Evolutionary conservation across 2,113 vertebrate genomes (phyloP).

Genomic region (Egretta garzetta): DNA sequence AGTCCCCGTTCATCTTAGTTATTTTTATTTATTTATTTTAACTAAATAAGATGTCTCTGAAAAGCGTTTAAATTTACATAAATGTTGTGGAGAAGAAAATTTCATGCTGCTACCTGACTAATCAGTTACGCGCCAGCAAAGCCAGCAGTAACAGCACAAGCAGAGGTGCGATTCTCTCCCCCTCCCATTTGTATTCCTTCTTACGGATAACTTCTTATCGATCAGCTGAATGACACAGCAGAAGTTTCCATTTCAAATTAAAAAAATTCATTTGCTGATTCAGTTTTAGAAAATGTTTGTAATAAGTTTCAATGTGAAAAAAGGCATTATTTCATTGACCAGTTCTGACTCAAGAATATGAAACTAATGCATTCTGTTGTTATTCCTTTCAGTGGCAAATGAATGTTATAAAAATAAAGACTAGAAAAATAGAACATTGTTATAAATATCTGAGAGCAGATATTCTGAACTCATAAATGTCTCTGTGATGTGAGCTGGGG

Average conservation of each 20-base stretch:
- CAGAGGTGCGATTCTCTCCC: neutral
- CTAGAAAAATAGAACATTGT: neutral
- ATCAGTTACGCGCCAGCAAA: neutral
- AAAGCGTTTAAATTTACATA: slow-evolving; percentile 3
- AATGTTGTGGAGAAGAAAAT: neutral
- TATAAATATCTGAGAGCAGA: neutral
- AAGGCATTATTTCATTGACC: neutral
- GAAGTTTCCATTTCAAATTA: slow-evolving; percentile 45
- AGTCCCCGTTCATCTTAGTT: neutral
- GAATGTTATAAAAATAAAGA: neutral
- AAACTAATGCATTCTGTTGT: neutral
- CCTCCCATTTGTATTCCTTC: neutral
- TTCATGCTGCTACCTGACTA: neutral
- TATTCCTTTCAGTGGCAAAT: neutral
- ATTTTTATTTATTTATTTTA: neutral
- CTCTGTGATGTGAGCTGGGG: neutral
- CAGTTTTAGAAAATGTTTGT: neutral
- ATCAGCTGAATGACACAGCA: slow-evolving; percentile 10
- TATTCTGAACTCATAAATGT: neutral
- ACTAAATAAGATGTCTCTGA: neutral
- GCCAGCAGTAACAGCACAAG: neutral
- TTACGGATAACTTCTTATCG: neutral
- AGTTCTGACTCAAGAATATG: neutral
- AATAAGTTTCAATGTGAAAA: neutral
- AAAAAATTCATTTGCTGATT: slow-evolving; percentile 6